Percentiles rank a stretch among this genome's conserved stretches.
phyloP scores from a whole-genome alignment of 2,888 invertebrate genomes.

The Druceiella hillmani region DNA sequence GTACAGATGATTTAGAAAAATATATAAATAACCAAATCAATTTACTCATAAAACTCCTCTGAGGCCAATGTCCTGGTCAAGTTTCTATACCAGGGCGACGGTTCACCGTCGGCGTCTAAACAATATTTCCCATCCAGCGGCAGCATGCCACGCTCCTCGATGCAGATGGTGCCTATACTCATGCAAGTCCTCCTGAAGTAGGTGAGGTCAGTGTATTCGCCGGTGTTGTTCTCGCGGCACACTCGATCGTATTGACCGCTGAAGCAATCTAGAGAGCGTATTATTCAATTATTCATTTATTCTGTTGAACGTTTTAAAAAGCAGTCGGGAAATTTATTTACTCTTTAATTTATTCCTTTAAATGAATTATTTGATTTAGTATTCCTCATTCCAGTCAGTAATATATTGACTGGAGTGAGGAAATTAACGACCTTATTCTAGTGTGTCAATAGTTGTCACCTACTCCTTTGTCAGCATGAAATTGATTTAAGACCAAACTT shows the following conservation, averaged over 20 bases:
- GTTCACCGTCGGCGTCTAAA: conserved; percentile 29
- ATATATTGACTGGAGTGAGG: too few species aligned
- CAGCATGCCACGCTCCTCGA: conserved; percentile 30
- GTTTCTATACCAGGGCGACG: conserved; percentile 46
- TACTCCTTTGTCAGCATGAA: too few species aligned
- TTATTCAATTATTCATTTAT: too few species aligned
- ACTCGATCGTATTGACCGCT: conserved; percentile 55
- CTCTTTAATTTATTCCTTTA: too few species aligned
- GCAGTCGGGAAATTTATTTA: too few species aligned
- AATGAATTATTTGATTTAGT: too few species aligned
- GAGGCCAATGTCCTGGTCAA: conserved; percentile 53
- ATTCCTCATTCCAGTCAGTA: too few species aligned
- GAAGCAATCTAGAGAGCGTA: conserved; percentile 59
- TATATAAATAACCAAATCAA: conserved; percentile 11
- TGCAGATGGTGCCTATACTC: conserved; percentile 47
- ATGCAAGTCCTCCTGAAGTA: conserved; percentile 50
- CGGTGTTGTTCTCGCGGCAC: conserved; percentile 42
- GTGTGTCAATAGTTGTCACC: too few species aligned
- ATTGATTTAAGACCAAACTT: too few species aligned
- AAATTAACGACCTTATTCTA: too few species aligned
- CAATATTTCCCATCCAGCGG: conserved; percentile 47
- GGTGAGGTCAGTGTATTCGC: conserved; percentile 35
- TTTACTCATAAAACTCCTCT: conserved; percentile 65
- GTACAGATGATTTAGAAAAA: too few species aligned
- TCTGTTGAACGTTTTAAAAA: too few species aligned